Conservation (phyloP, 2,797 vertebrate species). For the Malacoraja senta region DNA sequence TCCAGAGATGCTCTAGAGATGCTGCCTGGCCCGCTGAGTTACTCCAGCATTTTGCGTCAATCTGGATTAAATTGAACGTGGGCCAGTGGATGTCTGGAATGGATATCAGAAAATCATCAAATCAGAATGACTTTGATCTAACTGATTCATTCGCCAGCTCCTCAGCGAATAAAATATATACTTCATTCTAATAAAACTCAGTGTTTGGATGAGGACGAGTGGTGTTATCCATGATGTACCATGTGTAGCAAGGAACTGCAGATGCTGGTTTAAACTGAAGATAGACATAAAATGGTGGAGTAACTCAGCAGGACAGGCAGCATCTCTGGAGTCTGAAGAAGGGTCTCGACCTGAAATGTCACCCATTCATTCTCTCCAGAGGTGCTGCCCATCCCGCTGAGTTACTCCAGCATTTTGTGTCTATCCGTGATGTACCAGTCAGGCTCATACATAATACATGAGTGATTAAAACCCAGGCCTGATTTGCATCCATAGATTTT, state of each 20-base stretch:
- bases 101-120: background rate
- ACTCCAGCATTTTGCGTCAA: no score
- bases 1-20: no score
- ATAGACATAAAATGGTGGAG: no score
- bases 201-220: background rate
- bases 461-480: background rate
- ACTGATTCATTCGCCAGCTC: slow-evolving; percentile 12
- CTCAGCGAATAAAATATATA: background rate
- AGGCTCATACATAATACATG: background rate
- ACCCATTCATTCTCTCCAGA: no score
- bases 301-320: no score
- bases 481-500: background rate
- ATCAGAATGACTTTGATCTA: background rate
- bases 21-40: no score
- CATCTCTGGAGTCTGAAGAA: no score
- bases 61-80: background rate
- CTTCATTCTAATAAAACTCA: background rate
- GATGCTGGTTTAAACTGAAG: no score
- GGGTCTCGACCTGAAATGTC: no score
- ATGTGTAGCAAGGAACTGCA: no score
- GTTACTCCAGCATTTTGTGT: no score
- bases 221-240: background rate
- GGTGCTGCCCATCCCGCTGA: no score
- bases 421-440: background rate
- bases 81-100: background rate